These are phyloP conservation scores for Palythoa caribaeorum DNA, from an alignment of 92 coral and sea anemone species.

Conservation along the genomic window DNA sequence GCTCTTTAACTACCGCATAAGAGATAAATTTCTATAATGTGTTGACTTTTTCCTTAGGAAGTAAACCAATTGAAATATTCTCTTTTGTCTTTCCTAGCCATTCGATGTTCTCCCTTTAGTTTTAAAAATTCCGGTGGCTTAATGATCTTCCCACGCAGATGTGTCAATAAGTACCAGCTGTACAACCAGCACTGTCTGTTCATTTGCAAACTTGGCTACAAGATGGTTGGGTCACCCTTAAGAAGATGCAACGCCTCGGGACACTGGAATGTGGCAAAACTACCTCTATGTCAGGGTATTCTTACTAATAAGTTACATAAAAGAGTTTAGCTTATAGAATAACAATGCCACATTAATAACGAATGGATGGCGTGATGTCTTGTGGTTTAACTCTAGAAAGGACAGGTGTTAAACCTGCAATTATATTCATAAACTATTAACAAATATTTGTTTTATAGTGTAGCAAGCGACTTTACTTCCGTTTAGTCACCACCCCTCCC, in stretches of 20 bases:
- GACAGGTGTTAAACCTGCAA: no score
- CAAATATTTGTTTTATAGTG: no score
- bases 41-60: not conserved
- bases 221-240: not conserved
- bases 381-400: no score
- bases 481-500: no score
- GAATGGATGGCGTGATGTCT: no score
- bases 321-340: no score
- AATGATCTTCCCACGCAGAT: not conserved
- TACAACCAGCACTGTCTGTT: not conserved
- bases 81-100: not conserved
- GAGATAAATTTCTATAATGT: no score
- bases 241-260: conserved; percentile 9
- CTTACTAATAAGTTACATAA: not conserved
- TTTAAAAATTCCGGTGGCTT: not conserved
- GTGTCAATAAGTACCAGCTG: not conserved
- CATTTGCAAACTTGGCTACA: conserved; percentile 2
- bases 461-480: no score
- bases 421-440: no score
- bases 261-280: not conserved
- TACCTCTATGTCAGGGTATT: conserved; percentile 15
- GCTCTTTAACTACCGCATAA: no score
- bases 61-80: no score
- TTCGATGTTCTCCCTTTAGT: not conserved
- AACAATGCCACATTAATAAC: no score